Evolutionary conservation across 2,888 invertebrate genomes (phyloP), one percentile per base, ranked within the genome.

Genomic region (Acanthopleura granulata): DNA sequence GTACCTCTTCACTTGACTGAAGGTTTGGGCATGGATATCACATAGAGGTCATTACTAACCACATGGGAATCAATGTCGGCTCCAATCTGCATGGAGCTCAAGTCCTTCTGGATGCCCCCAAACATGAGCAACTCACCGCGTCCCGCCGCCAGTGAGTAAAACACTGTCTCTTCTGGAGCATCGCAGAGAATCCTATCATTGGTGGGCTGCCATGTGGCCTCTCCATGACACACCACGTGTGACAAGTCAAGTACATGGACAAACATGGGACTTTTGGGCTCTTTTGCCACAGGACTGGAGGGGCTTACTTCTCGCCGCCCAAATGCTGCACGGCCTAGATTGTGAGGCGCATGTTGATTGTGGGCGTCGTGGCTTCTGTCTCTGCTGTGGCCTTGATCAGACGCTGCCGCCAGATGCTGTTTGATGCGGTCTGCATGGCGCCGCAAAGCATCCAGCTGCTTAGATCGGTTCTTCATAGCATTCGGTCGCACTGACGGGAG

Each of bases 71-170:
- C 81, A 11, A 84, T 79, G 40, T 82, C 82, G 49, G 80, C 80
- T 6, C 84, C 85, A 51, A 84, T 78, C 79, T 87, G 87, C 83
- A 89, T 87, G 14, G 84, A 82, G 69, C 83, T 82, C 72, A 88
- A 81, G 72, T 89, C 88, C 30, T 84, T 84, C 73, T 88, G 94
- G 81, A 98, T 96, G 76, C 98, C 98, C n/a, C 98, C 98, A 92
- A 98, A 98, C 93, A 98, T 94, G 74, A 98, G 94, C 49, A 98
- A 91, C 92, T 98, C 98, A 16, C 96, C 96, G 88, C 96, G 95
- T 18, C 97, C 98, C 80, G 94, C 93, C 9, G 97, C 94, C 83
- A 98, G 92, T 50, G 96, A 95, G 89, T 97, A 97, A 85, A 97
- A 93, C 81, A 97, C 95, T 72, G 96, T 93, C 88, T 97, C 96